Evolutionary conservation across 1,140 invertebrate species (phyloP), one percentile per base, ranked within the genome.

Genomic region (Drosophila baimaii): DNA sequence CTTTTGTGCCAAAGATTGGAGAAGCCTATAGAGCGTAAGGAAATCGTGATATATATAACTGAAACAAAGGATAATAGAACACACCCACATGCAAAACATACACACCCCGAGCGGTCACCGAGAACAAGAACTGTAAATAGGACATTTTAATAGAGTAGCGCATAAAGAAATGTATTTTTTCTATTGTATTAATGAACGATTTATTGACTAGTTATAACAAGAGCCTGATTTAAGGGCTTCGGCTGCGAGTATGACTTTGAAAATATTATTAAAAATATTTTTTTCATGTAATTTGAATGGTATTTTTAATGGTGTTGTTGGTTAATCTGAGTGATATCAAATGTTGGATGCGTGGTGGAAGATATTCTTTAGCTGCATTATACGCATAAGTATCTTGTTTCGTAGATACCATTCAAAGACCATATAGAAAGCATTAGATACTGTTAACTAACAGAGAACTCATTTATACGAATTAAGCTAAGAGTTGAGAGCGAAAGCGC

Each of bases 21-120:
- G 64, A 66, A 64, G 52, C 47, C 62, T 66, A 44, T 81, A 68
- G 84, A 75, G 78, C 74, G 17, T 85, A 85, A 81, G 81, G 35
- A 81, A 88, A 88, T 83, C 83, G 84, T 88, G 83, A 88, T 88
- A 88, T 70, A 88, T 70, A 85, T 68, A 54, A 63, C 47, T 43
- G 55, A 55, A 46, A 76, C 62, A 69, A 66, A 69, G 65, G 65
- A 68, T 57, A 37, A 54, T 65, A 66, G 23, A 46, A 69, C 27
- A 23, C 59, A 17, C 29, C 59, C 23, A 56, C 44, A 59, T 12
- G 43, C 27, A 55, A 57, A 52, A 27, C 37, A 65, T 41, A 75
- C 52, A 76, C 57, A 51, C 51, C 23, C 27, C 25, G 47, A 64
- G 61, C 61, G 61, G 27, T 44, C 33, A 71, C 31, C 41, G 51